phyloP scores from a whole-genome alignment of 2,797 vertebrate species.

The Podargus strigoides region DNA sequence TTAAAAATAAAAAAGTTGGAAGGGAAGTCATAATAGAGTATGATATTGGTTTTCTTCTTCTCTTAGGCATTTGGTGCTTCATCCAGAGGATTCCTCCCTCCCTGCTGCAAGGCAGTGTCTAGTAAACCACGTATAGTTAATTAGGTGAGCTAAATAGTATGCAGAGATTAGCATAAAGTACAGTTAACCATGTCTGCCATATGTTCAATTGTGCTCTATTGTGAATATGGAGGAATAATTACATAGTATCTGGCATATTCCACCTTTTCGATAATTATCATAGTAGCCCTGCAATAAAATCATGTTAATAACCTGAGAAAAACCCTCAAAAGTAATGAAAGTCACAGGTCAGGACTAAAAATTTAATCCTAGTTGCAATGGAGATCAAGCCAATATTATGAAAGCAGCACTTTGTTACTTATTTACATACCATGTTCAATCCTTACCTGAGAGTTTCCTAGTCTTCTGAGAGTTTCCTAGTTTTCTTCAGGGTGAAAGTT shows the following conservation, averaged over 20 bases:
- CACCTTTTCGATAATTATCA: conserved; percentile 31
- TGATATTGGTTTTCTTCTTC: background rate
- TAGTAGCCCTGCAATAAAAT: conserved; percentile 3
- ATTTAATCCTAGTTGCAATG: background rate
- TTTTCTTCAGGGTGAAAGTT: background rate
- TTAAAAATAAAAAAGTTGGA: background rate
- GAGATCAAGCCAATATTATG: background rate
- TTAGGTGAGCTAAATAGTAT: conserved; percentile 41
- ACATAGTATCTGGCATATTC: background rate
- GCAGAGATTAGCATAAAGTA: conserved; percentile 49
- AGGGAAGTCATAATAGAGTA: background rate
- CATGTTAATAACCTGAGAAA: conserved; percentile 31
- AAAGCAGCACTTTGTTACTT: background rate
- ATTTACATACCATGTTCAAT: background rate
- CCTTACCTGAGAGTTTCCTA: background rate
- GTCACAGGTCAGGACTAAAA: conserved; percentile 2
- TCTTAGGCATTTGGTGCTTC: background rate
- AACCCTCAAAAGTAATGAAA: conserved; percentile 27
- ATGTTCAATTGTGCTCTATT: conserved; percentile 24
- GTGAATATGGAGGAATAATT: conserved; percentile 38
- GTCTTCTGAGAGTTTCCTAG: background rate
- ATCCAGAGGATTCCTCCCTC: background rate
- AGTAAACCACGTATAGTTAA: conserved; percentile 29
- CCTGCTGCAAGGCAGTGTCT: background rate
- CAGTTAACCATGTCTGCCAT: conserved; percentile 34